Percentiles rank a stretch among this genome's conserved stretches.
Conservation (phyloP, 2,888 invertebrate genomes). For the Brachypterus glaber region DNA sequence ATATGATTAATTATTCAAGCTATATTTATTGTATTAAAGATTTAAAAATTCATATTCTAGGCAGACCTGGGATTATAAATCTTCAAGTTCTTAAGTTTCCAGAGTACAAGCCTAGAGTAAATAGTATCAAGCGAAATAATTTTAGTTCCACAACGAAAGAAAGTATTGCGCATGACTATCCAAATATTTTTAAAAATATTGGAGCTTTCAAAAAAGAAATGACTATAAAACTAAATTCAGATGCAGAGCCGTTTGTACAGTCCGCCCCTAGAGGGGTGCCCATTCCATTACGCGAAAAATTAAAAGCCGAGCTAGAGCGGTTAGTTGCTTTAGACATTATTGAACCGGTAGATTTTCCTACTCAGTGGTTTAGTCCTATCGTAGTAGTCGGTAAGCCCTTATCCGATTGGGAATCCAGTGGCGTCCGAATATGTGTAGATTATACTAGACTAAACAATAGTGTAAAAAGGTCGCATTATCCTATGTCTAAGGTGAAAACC, state of each 20-base stretch:
- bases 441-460: slow-evolving; percentile 18
- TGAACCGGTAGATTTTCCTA: slow-evolving; percentile 14
- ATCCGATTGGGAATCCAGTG: slow-evolving; percentile 3
- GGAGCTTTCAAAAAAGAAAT: slow-evolving; percentile 15
- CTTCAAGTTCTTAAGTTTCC: slow-evolving; percentile 1
- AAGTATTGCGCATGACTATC: slow-evolving; percentile 4
- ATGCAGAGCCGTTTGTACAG: slow-evolving; percentile 14
- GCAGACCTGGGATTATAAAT: slow-evolving; percentile 10
- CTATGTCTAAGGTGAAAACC: slow-evolving; percentile 25
- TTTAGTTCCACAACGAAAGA: background rate
- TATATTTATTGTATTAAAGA: slow-evolving; percentile 12
- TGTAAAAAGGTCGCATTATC: slow-evolving; percentile 20
- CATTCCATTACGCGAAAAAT: background rate
- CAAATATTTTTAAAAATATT: slow-evolving; percentile 11
- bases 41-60: slow-evolving; percentile 12
- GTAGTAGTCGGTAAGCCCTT: slow-evolving; percentile 15
- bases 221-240: slow-evolving; percentile 11
- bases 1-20: slow-evolving; percentile 2
- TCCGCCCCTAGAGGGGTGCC: background rate
- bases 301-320: slow-evolving; percentile 15
- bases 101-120: background rate
- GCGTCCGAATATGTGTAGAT: slow-evolving; percentile 18
- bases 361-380: slow-evolving; percentile 17
- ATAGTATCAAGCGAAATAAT: slow-evolving; percentile 8
- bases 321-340: slow-evolving; percentile 17